Evolutionary conservation across 2,113 vertebrate species (phyloP), one percentile per base, ranked within the genome.

Genomic region (Pelmatolapia mariae): DNA sequence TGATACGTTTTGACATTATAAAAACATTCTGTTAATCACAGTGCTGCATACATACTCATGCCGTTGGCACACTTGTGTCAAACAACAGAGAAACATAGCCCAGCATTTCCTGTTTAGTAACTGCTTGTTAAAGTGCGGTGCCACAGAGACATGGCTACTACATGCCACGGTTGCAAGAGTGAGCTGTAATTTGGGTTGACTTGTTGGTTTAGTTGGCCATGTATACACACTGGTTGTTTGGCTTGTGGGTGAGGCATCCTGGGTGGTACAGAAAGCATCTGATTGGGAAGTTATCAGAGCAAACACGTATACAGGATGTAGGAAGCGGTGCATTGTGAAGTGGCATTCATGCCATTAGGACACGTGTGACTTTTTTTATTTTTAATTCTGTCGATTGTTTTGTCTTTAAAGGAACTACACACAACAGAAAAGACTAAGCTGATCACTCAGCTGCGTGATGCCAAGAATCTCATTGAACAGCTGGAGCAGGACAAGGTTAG

Each of bases 401-500:
- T 93, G 50, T 93, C 68, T 87, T 82, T 95, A 89, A 93, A 99
- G 98, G 98, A 99, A 68, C 96, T 99, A 83, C 98, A 99, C 90
- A 98, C 97, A 82, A 95, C 96, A 93, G 98, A 99, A 95, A 99
- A 99, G 96, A 98, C 97, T 6, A 98, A 98, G 95, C 93, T 99
- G 92, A 99, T 99, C 91, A 99, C 97, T 18, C 98, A 99, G 85
- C 94, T 99, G 45, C 97, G 97, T 26, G 98, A 99, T 95, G 98
- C 98, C 83, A 99, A 99, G 96, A 97, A 99, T 94, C 97, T 97
- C 85, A 98, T 99, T 95, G 98, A 99, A 88, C 98, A 99, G 91
- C 97, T 99, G 93, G 98, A 99, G 93, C 99, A 99, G 96, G 99
- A 99, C 96, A 99, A 99, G 98, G 99, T 99, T 82, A 38, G 93